Evolutionary conservation across 2,888 invertebrate genomes (phyloP).

Genomic region (Melipona beecheii): DNA sequence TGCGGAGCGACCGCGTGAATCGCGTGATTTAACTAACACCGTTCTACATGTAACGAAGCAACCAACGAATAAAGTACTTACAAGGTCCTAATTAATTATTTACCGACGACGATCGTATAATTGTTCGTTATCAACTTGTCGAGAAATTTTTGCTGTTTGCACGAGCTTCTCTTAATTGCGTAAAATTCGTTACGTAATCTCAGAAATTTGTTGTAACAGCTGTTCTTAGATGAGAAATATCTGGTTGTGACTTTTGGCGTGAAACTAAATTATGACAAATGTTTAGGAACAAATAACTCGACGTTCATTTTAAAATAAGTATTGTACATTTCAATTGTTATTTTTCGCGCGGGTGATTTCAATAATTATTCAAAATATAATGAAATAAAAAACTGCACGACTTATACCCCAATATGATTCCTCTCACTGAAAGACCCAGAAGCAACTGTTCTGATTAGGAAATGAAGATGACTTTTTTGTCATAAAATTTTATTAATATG

Average conservation of each 20-base stretch:
- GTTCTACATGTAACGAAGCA: conserved; percentile 31
- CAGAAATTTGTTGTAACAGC: background rate
- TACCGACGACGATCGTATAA: conserved; percentile 3
- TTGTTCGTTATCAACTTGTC: background rate
- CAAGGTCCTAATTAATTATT: conserved; percentile 37
- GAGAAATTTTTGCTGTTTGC: background rate
- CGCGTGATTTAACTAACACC: conserved; percentile 45
- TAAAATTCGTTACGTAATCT: background rate
- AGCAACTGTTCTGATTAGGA: too few relatives aligned
- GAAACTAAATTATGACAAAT: background rate
- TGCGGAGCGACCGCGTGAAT: conserved; percentile 5
- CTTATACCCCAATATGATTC: too few relatives aligned
- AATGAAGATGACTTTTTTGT: too few relatives aligned
- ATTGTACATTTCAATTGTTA: too few relatives aligned
- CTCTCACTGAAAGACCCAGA: too few relatives aligned
- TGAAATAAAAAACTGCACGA: too few relatives aligned
- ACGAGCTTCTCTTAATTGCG: background rate
- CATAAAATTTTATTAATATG: too few relatives aligned
- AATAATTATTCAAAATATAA: too few relatives aligned
- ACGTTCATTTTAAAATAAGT: background rate
- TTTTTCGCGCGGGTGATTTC: too few relatives aligned
- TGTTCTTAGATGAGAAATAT: background rate
- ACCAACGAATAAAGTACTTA: background rate
- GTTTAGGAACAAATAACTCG: too few relatives aligned
- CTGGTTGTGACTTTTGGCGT: too few relatives aligned